Evolutionary conservation across 2,888 invertebrate species (phyloP).

Genomic region (Harpagoxenus sublaevis): DNA sequence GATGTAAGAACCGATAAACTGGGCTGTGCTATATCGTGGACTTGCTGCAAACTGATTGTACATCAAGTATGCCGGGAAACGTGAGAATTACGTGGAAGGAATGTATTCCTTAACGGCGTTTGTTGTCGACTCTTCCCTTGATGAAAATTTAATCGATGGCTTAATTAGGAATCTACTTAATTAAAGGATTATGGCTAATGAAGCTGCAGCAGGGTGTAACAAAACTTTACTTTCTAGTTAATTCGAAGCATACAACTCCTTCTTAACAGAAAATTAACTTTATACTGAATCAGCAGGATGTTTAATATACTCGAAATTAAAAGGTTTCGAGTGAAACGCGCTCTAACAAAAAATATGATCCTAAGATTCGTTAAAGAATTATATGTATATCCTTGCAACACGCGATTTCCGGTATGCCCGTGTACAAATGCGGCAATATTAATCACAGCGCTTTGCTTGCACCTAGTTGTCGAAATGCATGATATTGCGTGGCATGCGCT

Average conservation of each 20-base stretch:
- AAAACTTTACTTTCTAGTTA: constrained; percentile 49
- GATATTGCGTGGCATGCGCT: constrained; percentile 27
- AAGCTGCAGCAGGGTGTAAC: constrained; percentile 28
- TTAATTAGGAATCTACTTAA: constrained; percentile 45
- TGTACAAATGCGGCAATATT: constrained; percentile 21
- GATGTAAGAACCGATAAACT: constrained; percentile 44
- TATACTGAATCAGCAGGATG: neutral
- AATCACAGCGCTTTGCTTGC: constrained; percentile 9
- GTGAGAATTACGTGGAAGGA: constrained; percentile 7
- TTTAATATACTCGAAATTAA: neutral
- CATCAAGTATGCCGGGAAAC: constrained; percentile 21
- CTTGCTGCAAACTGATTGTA: constrained; percentile 82
- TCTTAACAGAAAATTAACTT: constrained; percentile 31
- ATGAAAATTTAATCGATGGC: constrained; percentile 49
- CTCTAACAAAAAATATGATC: neutral
- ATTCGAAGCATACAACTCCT: neutral
- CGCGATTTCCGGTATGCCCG: constrained; percentile 15
- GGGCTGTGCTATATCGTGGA: constrained; percentile 84
- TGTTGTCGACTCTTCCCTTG: constrained; percentile 27
- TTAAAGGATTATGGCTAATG: constrained; percentile 39
- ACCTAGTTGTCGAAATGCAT: constrained; percentile 54
- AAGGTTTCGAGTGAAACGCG: neutral
- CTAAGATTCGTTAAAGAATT: neutral
- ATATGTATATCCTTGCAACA: neutral
- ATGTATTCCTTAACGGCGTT: constrained; percentile 33